These are phyloP conservation scores for Cryptophagus acutangulus DNA, from an alignment of 2,888 invertebrate species.

Conservation along the genomic window DNA sequence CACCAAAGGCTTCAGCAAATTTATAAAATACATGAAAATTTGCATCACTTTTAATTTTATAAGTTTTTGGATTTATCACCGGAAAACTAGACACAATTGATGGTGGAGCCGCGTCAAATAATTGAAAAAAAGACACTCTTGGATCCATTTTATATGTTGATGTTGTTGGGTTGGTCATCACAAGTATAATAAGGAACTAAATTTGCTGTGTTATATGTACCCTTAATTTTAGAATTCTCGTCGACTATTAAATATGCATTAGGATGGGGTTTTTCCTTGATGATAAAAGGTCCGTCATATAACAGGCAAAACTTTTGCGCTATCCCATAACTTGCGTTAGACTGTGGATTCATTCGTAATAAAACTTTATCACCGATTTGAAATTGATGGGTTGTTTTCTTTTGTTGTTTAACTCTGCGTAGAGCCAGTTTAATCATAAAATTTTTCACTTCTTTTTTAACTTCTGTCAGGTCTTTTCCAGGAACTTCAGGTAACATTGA, in stretches of 20 bases:
- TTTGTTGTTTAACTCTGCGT: background rate
- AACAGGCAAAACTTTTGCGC: background rate
- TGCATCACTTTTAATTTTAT: no score
- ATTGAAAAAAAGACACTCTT: no score
- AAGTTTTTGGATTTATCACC: no score
- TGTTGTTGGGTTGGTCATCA: no score
- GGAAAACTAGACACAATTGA: no score
- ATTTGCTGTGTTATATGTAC: background rate
- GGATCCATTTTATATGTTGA: no score
- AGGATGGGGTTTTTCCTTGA: background rate
- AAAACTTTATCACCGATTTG: background rate
- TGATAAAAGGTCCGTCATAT: background rate
- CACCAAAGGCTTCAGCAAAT: no score
- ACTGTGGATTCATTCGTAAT: background rate
- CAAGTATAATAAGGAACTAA: background rate
- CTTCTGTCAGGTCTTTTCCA: background rate
- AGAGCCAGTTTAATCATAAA: background rate
- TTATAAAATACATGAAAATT: no score
- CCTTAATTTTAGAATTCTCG: background rate
- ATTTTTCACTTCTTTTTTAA: background rate
- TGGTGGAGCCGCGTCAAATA: no score
- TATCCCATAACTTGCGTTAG: background rate
- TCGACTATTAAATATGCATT: background rate
- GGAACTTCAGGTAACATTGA: background rate
- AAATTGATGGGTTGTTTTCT: background rate